These are phyloP conservation scores for Hylaea fasciaria DNA, from an alignment of 2,888 invertebrate species.

Conservation along the genomic window DNA sequence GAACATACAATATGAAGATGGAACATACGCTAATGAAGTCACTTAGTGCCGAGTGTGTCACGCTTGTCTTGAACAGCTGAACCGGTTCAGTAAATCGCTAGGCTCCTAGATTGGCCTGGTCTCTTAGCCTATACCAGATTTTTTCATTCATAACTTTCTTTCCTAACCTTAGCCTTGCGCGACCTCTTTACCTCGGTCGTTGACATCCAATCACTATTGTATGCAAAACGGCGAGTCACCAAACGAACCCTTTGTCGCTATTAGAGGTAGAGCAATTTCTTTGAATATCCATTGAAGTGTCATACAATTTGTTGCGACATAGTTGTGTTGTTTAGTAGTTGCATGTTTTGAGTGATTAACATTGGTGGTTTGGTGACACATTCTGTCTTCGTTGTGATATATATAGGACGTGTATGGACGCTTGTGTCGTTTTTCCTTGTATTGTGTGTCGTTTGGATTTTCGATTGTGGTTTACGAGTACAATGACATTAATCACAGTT, in stretches of 20 bases:
- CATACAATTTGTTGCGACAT: not conserved
- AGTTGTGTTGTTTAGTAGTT: constrained; percentile 2
- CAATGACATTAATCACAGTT: constrained; percentile 6
- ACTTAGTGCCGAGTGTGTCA: not conserved
- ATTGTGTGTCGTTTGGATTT: constrained; percentile 32
- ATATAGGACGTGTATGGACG: constrained; percentile 5
- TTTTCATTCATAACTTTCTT: constrained; percentile 30
- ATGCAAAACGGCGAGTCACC: constrained; percentile 41
- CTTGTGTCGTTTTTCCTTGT: constrained; percentile 35
- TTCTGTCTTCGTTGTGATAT: constrained; percentile 14
- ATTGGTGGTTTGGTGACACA: constrained; percentile 30
- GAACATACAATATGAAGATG: no score
- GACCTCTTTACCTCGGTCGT: constrained; percentile 40
- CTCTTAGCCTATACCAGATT: constrained; percentile 9
- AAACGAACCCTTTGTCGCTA: constrained; percentile 18
- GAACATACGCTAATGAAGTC: no score
- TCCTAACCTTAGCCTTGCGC: constrained; percentile 46
- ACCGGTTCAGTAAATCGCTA: not conserved
- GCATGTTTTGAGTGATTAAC: constrained; percentile 2
- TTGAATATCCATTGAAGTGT: not conserved
- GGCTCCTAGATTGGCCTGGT: constrained; percentile 5
- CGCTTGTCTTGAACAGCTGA: not conserved
- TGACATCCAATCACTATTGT: constrained; percentile 47
- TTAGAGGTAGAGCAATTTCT: not conserved
- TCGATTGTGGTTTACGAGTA: constrained; percentile 18